Percentiles rank a stretch among this genome's conserved stretches.
These are phyloP conservation scores for Linepithema humile DNA, from an alignment of 1,140 invertebrate genomes.

Conservation along the genomic window DNA sequence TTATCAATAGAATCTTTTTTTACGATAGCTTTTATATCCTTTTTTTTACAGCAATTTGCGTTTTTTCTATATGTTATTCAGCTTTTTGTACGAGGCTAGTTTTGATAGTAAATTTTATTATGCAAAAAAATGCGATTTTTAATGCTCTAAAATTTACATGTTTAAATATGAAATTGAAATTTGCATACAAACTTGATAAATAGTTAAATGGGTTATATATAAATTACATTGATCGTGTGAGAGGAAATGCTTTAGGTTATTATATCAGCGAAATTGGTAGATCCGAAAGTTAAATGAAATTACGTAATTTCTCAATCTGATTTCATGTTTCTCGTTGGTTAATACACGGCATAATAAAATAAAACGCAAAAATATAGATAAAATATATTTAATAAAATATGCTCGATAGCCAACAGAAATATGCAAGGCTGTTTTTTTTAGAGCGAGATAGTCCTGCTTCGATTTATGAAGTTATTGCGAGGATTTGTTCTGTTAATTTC, in stretches of 20 bases:
- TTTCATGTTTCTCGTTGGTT: neutral
- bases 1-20: neutral
- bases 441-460: neutral
- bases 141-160: neutral
- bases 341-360: constrained; percentile 8
- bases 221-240: constrained; percentile 13
- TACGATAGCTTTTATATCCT: too few species aligned
- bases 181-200: neutral
- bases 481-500: neutral
- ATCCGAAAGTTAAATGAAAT: constrained; percentile 27
- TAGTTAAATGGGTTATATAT: neutral
- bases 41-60: neutral
- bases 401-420: too few species aligned
- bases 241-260: constrained; percentile 2
- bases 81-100: neutral
- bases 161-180: constrained; percentile 1
- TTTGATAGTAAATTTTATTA: constrained; percentile 8
- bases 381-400: constrained; percentile 33
- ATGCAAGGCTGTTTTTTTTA: neutral
- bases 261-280: constrained; percentile 5
- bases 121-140: neutral
- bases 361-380: constrained; percentile 10
- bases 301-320: constrained; percentile 1
- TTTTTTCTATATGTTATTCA: neutral
- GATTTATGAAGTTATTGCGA: constrained; percentile 3